These are phyloP conservation scores for Dallia pectoralis DNA, from an alignment of 2,797 vertebrate genomes.

Conservation along the genomic window DNA sequence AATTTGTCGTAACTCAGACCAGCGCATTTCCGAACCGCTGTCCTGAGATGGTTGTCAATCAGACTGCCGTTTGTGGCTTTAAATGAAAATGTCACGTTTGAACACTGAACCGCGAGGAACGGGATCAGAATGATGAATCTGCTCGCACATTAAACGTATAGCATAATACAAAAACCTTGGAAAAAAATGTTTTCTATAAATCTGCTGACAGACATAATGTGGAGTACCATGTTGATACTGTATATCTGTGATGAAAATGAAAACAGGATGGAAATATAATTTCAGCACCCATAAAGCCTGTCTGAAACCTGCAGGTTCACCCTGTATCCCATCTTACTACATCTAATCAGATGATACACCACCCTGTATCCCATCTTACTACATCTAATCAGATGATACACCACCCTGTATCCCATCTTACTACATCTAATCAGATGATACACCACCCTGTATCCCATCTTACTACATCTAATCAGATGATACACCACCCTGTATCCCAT, in stretches of 20 bases:
- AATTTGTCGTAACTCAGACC: conserved; percentile 41
- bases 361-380: too few species aligned
- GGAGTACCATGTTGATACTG: too few species aligned
- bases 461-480: too few species aligned
- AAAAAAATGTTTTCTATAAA: neutral
- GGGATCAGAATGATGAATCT: conserved; percentile 24
- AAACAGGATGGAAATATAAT: conserved; percentile 18
- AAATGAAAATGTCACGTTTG: neutral
- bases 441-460: too few species aligned
- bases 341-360: too few species aligned
- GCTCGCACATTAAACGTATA: conserved; percentile 3
- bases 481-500: too few species aligned
- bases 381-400: too few species aligned
- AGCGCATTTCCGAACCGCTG: conserved; percentile 32
- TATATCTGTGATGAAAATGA: conserved; percentile 9
- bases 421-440: too few species aligned
- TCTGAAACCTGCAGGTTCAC: too few species aligned
- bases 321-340: conserved; percentile 6
- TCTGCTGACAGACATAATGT: too few species aligned
- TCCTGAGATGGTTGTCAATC: conserved; percentile 20
- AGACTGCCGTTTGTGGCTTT: too few species aligned
- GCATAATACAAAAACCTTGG: neutral
- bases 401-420: too few species aligned
- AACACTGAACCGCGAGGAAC: neutral
- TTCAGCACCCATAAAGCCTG: conserved; percentile 23